A percentile compares a stretch with the other conserved stretches of the same genome.
Conservation (phyloP, 1,140 invertebrate species). For the Diprion similis region DNA sequence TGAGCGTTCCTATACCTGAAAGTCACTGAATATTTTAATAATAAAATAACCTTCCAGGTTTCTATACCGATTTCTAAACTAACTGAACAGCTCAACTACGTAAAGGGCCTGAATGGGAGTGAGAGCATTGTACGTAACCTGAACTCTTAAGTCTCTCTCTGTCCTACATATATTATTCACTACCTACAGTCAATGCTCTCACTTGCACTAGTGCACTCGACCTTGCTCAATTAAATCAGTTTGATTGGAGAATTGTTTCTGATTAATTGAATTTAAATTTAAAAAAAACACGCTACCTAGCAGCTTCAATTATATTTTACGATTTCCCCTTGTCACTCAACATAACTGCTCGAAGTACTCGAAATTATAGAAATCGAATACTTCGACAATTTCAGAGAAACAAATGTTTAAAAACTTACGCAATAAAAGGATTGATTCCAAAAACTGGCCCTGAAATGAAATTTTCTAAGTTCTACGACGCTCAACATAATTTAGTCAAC, state of each 20-base stretch:
- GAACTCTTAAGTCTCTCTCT: not conserved
- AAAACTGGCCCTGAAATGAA: not conserved
- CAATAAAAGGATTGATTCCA: not conserved
- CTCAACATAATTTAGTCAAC: not conserved
- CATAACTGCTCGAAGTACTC: not conserved
- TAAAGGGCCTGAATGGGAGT: not conserved
- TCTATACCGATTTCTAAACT: not conserved
- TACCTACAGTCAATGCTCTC: not conserved
- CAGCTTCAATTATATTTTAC: not conserved
- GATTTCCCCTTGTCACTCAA: not conserved
- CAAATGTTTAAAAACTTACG: not conserved
- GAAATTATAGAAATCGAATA: conserved; percentile 1
- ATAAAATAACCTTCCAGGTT: not conserved
- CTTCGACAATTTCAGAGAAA: not conserved
- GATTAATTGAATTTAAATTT: not conserved
- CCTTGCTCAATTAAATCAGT: not conserved
- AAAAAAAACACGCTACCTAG: not conserved
- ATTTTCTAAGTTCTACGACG: conserved; percentile 1
- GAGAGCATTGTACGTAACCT: conserved; percentile 2
- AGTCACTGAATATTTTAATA: not conserved
- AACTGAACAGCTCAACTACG: not conserved
- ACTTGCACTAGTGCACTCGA: not conserved
- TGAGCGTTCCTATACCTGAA: conserved; percentile 1
- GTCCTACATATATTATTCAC: not conserved
- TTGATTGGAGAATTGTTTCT: not conserved